phyloP scores from a whole-genome alignment of 2,797 vertebrate species.

The Liasis olivaceus region DNA sequence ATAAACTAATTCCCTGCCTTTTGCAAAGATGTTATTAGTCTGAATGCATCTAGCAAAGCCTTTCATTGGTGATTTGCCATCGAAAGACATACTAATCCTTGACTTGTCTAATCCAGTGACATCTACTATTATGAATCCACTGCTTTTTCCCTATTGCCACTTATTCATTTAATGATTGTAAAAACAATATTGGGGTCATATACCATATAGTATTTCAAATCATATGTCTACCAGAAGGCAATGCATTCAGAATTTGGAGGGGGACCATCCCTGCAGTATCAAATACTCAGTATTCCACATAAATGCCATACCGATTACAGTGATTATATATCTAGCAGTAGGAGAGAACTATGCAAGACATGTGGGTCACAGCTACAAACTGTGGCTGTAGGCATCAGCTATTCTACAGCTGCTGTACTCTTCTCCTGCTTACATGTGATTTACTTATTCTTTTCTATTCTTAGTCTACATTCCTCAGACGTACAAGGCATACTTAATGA shows the following conservation, averaged over 20 bases:
- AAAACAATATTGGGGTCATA: not conserved
- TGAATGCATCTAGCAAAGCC: not conserved
- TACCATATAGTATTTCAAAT: not conserved
- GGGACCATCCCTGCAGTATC: not conserved
- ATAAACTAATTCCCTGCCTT: not conserved
- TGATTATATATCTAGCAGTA: not conserved
- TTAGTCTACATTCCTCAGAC: not conserved
- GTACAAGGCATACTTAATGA: not conserved
- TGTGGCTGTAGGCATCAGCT: not conserved
- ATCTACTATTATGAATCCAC: not conserved
- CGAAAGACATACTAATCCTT: not conserved
- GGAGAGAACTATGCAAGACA: accelerated
- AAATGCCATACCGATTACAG: not conserved
- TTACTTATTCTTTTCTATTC: not conserved
- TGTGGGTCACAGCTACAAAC: not conserved
- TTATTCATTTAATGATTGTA: not conserved
- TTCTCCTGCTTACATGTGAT: not conserved
- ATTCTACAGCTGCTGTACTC: not conserved
- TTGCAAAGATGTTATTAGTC: not conserved
- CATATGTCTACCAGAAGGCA: not conserved
- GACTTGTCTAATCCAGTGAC: not conserved
- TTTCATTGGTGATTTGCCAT: not conserved
- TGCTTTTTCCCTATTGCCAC: not conserved
- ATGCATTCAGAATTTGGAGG: not conserved
- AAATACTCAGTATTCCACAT: not conserved